Percentiles rank a stretch among this genome's conserved stretches.
These are phyloP conservation scores for Lepidurus apus DNA, from an alignment of 1,140 invertebrate species.

Conservation along the genomic window DNA sequence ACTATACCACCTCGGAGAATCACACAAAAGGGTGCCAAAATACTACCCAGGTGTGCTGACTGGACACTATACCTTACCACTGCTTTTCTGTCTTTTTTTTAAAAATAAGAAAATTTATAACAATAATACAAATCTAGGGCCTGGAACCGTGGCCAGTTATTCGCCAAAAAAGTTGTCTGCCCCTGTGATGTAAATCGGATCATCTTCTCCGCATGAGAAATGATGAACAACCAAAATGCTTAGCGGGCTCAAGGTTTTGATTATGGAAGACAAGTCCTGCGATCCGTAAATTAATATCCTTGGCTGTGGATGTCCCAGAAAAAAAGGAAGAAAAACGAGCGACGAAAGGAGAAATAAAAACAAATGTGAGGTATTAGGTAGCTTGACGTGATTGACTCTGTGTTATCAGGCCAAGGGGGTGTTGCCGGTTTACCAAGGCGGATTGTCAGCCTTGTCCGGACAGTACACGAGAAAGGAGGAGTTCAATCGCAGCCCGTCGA, in stretches of 20 bases:
- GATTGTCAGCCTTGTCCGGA: conserved; percentile 20
- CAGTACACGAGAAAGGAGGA: conserved; percentile 14
- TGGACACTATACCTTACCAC: background rate
- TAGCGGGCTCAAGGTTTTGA: too few relatives aligned
- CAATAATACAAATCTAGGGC: too few relatives aligned
- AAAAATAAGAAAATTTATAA: too few relatives aligned
- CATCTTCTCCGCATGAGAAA: background rate
- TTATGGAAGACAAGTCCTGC: background rate
- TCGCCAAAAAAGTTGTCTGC: background rate
- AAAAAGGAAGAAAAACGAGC: background rate
- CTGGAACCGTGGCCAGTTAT: too few relatives aligned
- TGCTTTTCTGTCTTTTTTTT: background rate
- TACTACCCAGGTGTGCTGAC: conserved; percentile 13
- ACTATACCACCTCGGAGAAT: background rate
- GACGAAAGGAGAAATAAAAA: background rate
- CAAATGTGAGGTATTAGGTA: conserved; percentile 22
- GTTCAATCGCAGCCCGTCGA: conserved; percentile 16
- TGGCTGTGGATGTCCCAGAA: background rate
- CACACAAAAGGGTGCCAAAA: background rate
- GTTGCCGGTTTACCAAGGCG: conserved; percentile 7
- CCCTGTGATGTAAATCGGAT: background rate
- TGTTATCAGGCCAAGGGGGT: conserved; percentile 21
- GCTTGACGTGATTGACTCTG: conserved; percentile 14
- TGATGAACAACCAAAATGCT: too few relatives aligned
- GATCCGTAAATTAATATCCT: conserved; percentile 6